Base-by-base conservation (phyloP, 1,140 invertebrate genomes). In the Drosophila ercepeae region DNA sequence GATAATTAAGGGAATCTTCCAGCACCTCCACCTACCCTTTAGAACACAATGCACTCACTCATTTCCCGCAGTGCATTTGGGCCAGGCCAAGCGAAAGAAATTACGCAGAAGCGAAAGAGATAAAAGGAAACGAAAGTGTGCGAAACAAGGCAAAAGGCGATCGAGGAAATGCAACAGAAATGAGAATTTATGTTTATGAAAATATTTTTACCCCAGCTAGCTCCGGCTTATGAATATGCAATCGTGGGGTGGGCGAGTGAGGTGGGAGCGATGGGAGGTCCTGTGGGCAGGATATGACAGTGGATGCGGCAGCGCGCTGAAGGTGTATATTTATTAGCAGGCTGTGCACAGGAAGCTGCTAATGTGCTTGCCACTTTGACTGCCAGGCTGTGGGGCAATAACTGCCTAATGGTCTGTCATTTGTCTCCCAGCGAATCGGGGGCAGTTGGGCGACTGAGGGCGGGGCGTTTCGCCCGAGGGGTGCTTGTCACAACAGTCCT, bases 161-260 rank as follows among this genome's bases (percentile, higher is more conserved):
- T 84, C 81, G 68, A 86, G 81, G 67, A 84, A 86, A 76, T 78
- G 79, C 79, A 84, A 86, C 79, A 78, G 61, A 86, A 76, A 86
- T 84, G 81, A 86, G 59, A 86, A 86, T 86, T 79, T 86, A 86
- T 84, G 75, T 49, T 58, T 76, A 86, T 79, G 63, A 72, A 73
- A 78, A 70, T 84, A 73, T 68, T 86, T 76, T 84, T 63, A 74
- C 53, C 57, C 59, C 42, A n/a, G 8, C 13, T 29, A 16, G 19
- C 13, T n/a, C n/a, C 27, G 45, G 68, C 70, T 78, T 78, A 78
- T 78, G 76, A 78, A 78, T 78, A 78, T 78, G 75, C 75, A 78
- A 61, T 52, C 42, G 32, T 51, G 68, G 57, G 70, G 52, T 64
- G 48, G 39, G 32, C 18, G 9, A 25, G 5, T 6, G n/a, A 9